phyloP scores from a whole-genome alignment of 1,140 invertebrate species.

The Pseudomyrmex pallidus region DNA sequence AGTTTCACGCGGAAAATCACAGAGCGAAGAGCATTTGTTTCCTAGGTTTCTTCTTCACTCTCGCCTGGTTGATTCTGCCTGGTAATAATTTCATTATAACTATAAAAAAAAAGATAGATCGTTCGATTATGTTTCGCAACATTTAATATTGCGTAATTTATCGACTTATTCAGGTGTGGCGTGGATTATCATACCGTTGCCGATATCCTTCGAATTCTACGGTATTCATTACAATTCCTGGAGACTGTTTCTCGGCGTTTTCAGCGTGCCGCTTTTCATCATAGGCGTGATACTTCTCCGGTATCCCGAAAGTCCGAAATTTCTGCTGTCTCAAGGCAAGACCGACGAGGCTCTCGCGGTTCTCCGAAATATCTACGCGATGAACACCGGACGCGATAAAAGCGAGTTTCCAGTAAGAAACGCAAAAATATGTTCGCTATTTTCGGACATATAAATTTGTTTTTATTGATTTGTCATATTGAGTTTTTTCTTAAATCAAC shows the following conservation, averaged over 20 bases:
- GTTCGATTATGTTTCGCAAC: too few relatives aligned
- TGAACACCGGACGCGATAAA: slow-evolving; percentile 85
- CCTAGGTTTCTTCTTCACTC: slow-evolving; percentile 87
- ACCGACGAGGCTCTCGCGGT: slow-evolving; percentile 87
- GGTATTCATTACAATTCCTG: slow-evolving; percentile 87
- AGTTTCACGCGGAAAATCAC: slow-evolving; percentile 87
- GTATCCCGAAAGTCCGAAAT: slow-evolving; percentile 92
- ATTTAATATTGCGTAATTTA: background rate
- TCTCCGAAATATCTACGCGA: slow-evolving; percentile 87
- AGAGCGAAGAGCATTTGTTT: slow-evolving; percentile 87
- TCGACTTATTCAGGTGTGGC: slow-evolving; percentile 86
- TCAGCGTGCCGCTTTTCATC: slow-evolving; percentile 86
- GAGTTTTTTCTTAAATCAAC: background rate
- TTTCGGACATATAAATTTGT: background rate
- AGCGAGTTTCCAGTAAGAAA: slow-evolving; percentile 79
- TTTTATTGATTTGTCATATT: too few relatives aligned
- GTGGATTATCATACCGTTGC: slow-evolving; percentile 87
- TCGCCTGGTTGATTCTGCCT: slow-evolving; percentile 88
- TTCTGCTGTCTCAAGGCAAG: slow-evolving; percentile 88
- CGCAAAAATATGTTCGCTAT: background rate
- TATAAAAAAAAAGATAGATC: background rate
- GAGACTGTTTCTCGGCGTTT: slow-evolving; percentile 87
- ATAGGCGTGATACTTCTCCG: slow-evolving; percentile 84
- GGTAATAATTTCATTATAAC: slow-evolving; percentile 76
- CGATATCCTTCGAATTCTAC: slow-evolving; percentile 83